phyloP scores from a whole-genome alignment of 2,888 invertebrate species.

The Euplagia quadripunctaria region DNA sequence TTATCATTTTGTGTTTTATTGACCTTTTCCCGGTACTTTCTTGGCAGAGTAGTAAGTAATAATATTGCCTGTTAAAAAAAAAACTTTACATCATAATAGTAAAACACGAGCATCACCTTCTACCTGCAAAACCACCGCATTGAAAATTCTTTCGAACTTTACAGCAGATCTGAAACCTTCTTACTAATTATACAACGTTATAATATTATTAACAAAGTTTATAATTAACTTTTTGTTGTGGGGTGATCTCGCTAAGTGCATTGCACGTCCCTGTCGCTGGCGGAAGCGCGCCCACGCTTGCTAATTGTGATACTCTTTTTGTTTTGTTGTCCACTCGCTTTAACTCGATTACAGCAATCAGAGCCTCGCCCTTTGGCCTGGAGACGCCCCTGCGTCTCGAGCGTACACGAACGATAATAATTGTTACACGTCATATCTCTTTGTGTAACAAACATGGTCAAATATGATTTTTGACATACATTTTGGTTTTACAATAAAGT shows the following conservation, averaged over 20 bases:
- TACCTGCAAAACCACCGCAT: neutral
- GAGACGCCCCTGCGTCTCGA: slow-evolving; percentile 71
- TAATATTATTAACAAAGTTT: slow-evolving; percentile 41
- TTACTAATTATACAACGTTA: neutral
- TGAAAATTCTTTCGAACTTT: neutral
- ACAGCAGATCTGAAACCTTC: neutral
- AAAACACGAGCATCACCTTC: no score
- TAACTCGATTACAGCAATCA: slow-evolving; percentile 86
- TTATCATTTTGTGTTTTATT: no score
- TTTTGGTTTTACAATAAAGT: neutral
- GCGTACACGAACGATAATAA: slow-evolving; percentile 50
- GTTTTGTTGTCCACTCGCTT: slow-evolving; percentile 76
- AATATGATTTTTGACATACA: slow-evolving; percentile 4
- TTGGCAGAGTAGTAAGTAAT: no score
- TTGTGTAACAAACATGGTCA: slow-evolving; percentile 30
- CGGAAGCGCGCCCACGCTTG: slow-evolving; percentile 79
- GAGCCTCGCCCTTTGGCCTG: slow-evolving; percentile 79
- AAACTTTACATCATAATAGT: no score
- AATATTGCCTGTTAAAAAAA: no score
- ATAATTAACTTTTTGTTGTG: slow-evolving; percentile 54
- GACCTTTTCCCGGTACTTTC: no score
- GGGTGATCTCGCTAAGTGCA: slow-evolving; percentile 55
- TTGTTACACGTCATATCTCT: slow-evolving; percentile 51
- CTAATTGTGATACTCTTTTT: slow-evolving; percentile 84
- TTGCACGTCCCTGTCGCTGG: slow-evolving; percentile 63